Conservation (phyloP, 2,113 vertebrate genomes). For the Odontophorus gujanensis region DNA sequence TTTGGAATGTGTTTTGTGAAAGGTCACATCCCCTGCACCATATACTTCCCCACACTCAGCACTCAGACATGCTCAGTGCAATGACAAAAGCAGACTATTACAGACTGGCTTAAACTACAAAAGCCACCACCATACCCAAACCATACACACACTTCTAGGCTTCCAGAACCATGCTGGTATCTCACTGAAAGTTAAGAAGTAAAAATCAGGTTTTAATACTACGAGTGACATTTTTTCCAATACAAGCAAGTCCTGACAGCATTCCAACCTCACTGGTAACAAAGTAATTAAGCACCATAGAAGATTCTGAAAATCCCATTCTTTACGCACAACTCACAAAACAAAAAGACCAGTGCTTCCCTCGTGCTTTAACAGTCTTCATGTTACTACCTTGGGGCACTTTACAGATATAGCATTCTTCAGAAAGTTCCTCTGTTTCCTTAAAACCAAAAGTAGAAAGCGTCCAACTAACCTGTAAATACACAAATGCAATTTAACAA, state of each 20-base stretch:
- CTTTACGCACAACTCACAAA: not conserved
- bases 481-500: slow-evolving; percentile 12
- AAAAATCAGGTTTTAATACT: slow-evolving; percentile 12
- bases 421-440: not conserved
- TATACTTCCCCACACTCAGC: not conserved
- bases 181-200: not conserved
- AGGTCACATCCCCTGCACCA: slow-evolving; percentile 24
- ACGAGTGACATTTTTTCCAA: not conserved
- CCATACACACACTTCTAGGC: not conserved
- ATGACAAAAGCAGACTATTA: not conserved
- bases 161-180: not conserved
- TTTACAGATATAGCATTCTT: not conserved
- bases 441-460: not conserved
- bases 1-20: slow-evolving; percentile 35
- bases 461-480: not conserved
- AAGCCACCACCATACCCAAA: not conserved
- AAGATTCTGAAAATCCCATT: not conserved
- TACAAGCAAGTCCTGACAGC: not conserved
- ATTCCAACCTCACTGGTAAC: not conserved
- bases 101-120: slow-evolving; percentile 24
- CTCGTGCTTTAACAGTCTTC: not conserved
- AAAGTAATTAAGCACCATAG: not conserved
- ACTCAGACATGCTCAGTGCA: not conserved
- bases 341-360: not conserved
- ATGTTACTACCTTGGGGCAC: not conserved